These are phyloP conservation scores for Colaptes auratus DNA, from an alignment of 2,113 vertebrate genomes.

Conservation along the genomic window DNA sequence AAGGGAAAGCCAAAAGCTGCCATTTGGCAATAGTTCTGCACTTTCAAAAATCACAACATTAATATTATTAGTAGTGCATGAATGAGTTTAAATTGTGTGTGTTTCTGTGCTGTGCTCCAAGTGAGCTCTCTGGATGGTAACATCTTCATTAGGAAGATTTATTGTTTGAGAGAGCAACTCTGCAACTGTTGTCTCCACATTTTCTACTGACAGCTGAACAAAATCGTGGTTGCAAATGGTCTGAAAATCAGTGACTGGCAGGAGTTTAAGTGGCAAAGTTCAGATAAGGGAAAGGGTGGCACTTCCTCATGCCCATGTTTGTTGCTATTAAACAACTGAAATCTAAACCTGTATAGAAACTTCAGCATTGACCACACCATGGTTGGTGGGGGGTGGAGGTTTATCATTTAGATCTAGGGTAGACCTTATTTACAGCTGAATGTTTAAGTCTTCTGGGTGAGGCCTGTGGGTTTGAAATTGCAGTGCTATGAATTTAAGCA, in stretches of 20 bases:
- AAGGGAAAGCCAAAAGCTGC: neutral
- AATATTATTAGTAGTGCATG: neutral
- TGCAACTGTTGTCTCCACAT: fast-evolving
- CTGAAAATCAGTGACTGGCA: neutral
- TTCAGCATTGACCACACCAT: constrained; percentile 9
- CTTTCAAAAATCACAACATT: neutral
- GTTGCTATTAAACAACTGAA: neutral
- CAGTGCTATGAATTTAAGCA: constrained; percentile 81
- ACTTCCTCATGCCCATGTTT: neutral
- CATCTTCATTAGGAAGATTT: neutral
- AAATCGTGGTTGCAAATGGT: neutral
- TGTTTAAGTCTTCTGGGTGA: constrained; percentile 85
- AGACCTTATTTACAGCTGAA: constrained; percentile 79
- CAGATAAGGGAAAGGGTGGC: neutral
- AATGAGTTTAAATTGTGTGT: neutral
- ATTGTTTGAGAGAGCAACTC: neutral
- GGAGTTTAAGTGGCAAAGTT: neutral
- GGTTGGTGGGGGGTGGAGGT: neutral
- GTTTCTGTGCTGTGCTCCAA: neutral
- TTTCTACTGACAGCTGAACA: neutral
- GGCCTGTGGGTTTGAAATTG: constrained; percentile 77
- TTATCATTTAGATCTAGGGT: constrained; percentile 44
- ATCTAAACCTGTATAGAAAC: constrained; percentile 27
- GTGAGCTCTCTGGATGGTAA: neutral
- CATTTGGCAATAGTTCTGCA: neutral